These are phyloP conservation scores for Pararge aegeria DNA, from an alignment of 1,140 invertebrate species.

Conservation along the genomic window DNA sequence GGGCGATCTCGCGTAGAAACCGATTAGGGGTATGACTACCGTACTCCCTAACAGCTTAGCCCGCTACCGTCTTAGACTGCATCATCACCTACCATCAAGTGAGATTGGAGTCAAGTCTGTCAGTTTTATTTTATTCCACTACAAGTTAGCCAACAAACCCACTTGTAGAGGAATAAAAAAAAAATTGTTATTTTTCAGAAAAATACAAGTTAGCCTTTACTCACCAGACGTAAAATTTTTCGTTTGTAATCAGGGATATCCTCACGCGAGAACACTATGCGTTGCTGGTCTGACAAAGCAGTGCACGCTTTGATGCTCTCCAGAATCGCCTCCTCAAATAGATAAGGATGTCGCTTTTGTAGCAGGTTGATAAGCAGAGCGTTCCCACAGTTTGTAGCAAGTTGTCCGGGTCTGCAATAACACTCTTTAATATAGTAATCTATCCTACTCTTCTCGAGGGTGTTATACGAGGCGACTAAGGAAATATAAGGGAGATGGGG, in stretches of 20 bases:
- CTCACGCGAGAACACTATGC: slow-evolving; percentile 33
- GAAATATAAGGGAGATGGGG: too few species aligned
- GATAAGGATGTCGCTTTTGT: slow-evolving; percentile 88
- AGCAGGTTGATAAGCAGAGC: slow-evolving; percentile 88
- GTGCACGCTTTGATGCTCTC: slow-evolving; percentile 82
- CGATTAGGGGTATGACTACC: too few species aligned
- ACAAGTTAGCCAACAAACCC: background rate
- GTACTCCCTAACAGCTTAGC: too few species aligned
- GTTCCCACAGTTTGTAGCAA: slow-evolving; percentile 94
- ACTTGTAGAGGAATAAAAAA: background rate
- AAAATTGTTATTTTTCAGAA: too few species aligned
- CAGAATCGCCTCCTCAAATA: slow-evolving; percentile 73
- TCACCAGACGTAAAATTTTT: slow-evolving; percentile 47
- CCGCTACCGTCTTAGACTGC: too few species aligned
- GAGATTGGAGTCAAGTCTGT: too few species aligned
- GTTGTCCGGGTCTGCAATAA: slow-evolving; percentile 77
- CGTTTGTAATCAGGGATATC: slow-evolving; percentile 39
- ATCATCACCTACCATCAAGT: too few species aligned
- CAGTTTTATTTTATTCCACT: too few species aligned
- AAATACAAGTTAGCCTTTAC: too few species aligned
- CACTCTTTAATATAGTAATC: background rate
- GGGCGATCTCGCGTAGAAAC: too few species aligned
- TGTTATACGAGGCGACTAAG: too few species aligned
- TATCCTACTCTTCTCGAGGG: too few species aligned
- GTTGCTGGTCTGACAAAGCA: slow-evolving; percentile 44